Base-by-base conservation (phyloP, 2,888 invertebrate species). In the Kuschelorhynchus macadamiae region DNA sequence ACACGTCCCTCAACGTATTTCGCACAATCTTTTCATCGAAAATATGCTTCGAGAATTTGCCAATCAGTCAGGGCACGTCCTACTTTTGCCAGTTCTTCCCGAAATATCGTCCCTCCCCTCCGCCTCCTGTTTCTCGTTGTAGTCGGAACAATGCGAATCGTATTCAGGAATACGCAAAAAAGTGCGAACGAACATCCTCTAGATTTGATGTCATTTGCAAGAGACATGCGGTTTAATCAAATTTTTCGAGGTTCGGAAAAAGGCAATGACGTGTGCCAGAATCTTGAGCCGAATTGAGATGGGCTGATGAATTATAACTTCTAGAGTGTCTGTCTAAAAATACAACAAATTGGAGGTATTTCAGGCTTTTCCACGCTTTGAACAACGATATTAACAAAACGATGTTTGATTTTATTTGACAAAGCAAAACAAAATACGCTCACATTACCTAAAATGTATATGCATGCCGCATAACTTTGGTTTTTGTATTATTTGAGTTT, bases 201-300 rank as follows among this genome's bases (percentile, higher is more conserved):
- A 57, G 67, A 67, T 67, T 67, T 57, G 67, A 62, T 67, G 67
- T 67, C 67, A 67, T 67, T 62, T 62, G 62, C 67, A 67, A 57
- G 62, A 56, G 67, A 67, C 67, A 62, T 67, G 62, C 25, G 67
- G 67, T 67, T 67, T 67, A 67, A 67, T 67, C 67, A 67, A 67
- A 67, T 67, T 62, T 67, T 67, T 67, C 44, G 61, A 56, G 61
- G 60, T 41, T 42, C 46, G 36, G 57, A 62, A 67, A 61, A 52
- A 41, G 36, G 57, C 62, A 61, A 42, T 62, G 67, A 62, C 56
- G 62, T 67, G 67, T 55, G 61, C 53, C 42, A 44, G 12, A 33
- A 44, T 53, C 41, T 66, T 52, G 39, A 18, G 60, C 46, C 41
- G 66, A 59, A 65, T 57, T 53, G 66, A 53, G 53, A 39, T 42